A percentile compares a stretch with the other conserved stretches of the same genome.
These are phyloP conservation scores for Pangasius djambal DNA, from an alignment of 2,797 vertebrate species.

Conservation along the genomic window DNA sequence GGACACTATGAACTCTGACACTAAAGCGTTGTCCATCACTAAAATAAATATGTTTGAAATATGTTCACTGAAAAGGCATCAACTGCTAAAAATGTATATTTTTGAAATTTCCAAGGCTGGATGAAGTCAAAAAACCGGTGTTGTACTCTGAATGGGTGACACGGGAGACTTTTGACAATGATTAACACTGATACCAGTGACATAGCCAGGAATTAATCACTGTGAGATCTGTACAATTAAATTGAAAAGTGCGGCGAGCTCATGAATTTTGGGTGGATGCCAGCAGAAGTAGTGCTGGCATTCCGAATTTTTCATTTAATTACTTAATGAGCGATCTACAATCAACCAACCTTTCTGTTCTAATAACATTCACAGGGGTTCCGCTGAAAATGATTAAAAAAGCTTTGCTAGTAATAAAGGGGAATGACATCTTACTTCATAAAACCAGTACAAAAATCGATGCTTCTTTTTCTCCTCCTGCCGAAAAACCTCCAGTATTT, in stretches of 20 bases:
- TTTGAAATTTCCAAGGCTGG: not conserved
- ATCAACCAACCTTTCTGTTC: not conserved
- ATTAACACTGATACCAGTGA: constrained; percentile 1
- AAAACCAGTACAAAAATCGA: not conserved
- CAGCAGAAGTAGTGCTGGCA: not conserved
- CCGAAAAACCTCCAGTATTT: not conserved
- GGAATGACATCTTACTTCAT: not conserved
- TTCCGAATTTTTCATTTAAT: not conserved
- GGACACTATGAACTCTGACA: not conserved
- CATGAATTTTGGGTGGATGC: not conserved
- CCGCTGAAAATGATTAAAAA: not conserved
- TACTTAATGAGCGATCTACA: not conserved
- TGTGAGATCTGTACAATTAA: constrained; percentile 7
- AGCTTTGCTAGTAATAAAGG: not conserved
- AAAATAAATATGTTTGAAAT: not conserved
- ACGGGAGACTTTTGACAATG: not conserved
- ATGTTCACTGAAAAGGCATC: no score
- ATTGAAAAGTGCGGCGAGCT: not conserved
- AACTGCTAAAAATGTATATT: no score
- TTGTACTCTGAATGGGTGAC: not conserved
- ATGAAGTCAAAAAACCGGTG: not conserved
- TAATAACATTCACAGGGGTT: not conserved
- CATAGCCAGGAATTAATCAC: not conserved
- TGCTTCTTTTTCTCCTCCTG: not conserved
- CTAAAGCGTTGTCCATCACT: not conserved